Percentiles rank a stretch among this genome's conserved stretches.
Evolutionary conservation across 2,797 vertebrate genomes (phyloP).

Genomic region (Phaenicophaeus curvirostris): DNA sequence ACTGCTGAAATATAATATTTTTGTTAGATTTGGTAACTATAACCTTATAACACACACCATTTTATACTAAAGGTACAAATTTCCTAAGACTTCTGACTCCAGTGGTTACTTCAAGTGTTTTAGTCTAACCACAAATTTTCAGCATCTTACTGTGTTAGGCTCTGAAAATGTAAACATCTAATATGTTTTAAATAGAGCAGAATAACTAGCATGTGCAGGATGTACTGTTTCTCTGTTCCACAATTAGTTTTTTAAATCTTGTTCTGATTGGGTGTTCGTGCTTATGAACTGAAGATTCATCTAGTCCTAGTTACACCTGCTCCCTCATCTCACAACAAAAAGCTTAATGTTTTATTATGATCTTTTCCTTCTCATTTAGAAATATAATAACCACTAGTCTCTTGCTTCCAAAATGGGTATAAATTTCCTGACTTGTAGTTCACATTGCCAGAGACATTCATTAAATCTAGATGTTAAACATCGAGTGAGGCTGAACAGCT

Average conservation of each 20-base stretch:
- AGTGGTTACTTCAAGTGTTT: background rate
- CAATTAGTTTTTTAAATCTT: conserved; percentile 15
- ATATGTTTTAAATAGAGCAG: background rate
- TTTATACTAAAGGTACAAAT: background rate
- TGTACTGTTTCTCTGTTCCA: background rate
- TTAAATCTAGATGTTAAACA: conserved; percentile 46
- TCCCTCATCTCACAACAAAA: conserved; percentile 30
- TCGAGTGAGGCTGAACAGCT: conserved; percentile 26
- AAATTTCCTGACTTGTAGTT: conserved; percentile 32
- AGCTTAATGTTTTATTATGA: conserved; percentile 24
- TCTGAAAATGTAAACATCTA: background rate
- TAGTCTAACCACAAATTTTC: background rate
- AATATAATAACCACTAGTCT: conserved; percentile 29
- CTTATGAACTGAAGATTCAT: background rate
- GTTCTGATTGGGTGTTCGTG: background rate
- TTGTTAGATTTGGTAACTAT: background rate
- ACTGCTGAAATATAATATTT: background rate
- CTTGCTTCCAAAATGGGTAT: conserved; percentile 15
- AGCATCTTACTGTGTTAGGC: background rate
- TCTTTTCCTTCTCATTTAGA: conserved; percentile 34
- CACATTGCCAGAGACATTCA: background rate
- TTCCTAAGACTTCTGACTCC: background rate
- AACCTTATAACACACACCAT: background rate
- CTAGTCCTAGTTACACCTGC: background rate
- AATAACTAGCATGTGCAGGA: background rate